Conservation (phyloP, 2,797 vertebrate genomes). For the Poeciliopsis infans region DNA sequence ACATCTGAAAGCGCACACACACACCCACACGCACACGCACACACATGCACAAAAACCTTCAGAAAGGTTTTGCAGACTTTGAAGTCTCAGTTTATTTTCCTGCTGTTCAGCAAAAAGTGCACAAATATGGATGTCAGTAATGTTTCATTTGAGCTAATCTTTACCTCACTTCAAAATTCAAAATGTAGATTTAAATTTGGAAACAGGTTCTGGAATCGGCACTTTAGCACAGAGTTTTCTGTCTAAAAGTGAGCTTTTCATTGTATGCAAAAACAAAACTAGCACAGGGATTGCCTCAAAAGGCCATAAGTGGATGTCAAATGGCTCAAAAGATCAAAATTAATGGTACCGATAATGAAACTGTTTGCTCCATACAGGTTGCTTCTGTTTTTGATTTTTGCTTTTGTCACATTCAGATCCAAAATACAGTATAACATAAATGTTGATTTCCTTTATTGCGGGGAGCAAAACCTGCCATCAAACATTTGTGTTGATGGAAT, state of each 20-base stretch:
- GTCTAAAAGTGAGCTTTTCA: neutral
- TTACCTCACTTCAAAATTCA: neutral
- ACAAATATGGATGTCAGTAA: neutral
- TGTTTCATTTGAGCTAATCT: neutral
- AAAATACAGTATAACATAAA: neutral
- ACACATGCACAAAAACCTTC: too few species aligned
- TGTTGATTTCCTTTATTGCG: neutral
- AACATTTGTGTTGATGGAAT: neutral
- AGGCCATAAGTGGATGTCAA: neutral
- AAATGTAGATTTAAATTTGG: neutral
- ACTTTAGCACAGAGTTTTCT: neutral
- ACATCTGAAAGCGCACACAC: neutral
- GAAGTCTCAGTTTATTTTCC: neutral
- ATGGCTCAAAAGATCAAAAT: neutral
- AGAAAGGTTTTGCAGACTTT: neutral
- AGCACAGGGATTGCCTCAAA: neutral
- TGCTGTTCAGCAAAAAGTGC: neutral
- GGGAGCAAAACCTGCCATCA: neutral
- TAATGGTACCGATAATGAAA: neutral
- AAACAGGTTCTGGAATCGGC: neutral
- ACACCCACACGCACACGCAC: accelerated
- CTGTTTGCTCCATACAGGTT: neutral
- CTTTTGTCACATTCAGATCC: neutral
- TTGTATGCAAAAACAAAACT: neutral
- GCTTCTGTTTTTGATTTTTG: neutral